Base-by-base conservation (phyloP, 1,140 invertebrate species). In the Atta texana region DNA sequence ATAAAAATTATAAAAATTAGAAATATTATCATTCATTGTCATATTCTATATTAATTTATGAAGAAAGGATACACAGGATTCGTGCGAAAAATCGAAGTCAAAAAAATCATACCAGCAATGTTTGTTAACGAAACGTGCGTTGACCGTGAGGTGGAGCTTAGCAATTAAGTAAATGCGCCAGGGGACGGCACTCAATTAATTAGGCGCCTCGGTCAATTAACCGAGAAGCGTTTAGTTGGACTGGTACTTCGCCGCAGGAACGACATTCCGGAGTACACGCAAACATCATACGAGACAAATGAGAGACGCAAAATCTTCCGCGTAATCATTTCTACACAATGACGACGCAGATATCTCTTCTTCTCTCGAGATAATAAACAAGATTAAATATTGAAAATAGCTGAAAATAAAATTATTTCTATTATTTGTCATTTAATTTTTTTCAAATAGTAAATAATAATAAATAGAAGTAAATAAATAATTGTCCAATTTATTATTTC, bases 311-410 rank as follows among this genome's bases (percentile, higher is more conserved):
- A 78, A 88, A 68, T 77, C 88, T 89, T 89, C 88, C 80, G 86
- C 66, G 88, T 89, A 88, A 88, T 88, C 68, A 89, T 89, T 89
- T 89, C 81, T 68, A 86, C 87, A 89, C 87, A 88, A 89, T 89
- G 87, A 88, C 78, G 39, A 6, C 18, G 80, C 74, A 74, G 81
- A 82, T 85, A 81, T 44, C n/a, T 55, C 59, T 85, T 77, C 66
- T 28, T 16, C 1, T 74, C 24, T n/a, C 4, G 71, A 4, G 24
- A 28, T 53, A 14, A 8, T 4, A 53, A 72, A 72, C 21, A 71
- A 71, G 6, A 71, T 71, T 16, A 71, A 24, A 49, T 71, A 71
- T 51, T 24, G 34, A 68, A 66, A 69, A 71, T 7, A 31, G 21
- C 6, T 24, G 5, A 18, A 31, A 34, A 34, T 51, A 71, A 28